Evolutionary conservation across 2,888 invertebrate species (phyloP).

Genomic region (Stenodera caucasica): DNA sequence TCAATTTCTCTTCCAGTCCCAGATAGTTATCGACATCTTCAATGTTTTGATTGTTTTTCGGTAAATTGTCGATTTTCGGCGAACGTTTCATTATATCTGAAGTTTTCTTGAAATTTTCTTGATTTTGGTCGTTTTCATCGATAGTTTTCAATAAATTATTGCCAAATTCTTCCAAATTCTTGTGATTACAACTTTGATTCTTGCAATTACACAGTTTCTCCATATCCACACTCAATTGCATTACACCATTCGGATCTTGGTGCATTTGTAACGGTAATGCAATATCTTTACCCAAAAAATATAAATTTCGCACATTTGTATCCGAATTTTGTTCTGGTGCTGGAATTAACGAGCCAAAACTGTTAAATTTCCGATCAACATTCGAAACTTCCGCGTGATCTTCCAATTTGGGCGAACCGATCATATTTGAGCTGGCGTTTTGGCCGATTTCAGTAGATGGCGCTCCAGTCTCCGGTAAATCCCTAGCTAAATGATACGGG

Average conservation of each 20-base stretch:
- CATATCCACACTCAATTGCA: constrained; percentile 51
- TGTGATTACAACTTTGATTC: constrained; percentile 37
- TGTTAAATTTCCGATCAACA: background rate
- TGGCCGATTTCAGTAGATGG: background rate
- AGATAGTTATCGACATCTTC: constrained; percentile 27
- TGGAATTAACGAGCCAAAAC: constrained; percentile 21
- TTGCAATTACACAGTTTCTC: constrained; percentile 50
- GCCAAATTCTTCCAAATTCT: constrained; percentile 1
- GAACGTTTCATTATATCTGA: constrained; percentile 17
- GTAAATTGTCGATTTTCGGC: constrained; percentile 11
- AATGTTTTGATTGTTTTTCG: constrained; percentile 26
- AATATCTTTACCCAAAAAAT: constrained; percentile 50
- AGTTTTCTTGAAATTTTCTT: background rate
- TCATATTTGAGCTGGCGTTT: background rate
- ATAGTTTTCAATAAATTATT: background rate
- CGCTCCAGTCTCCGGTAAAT: background rate
- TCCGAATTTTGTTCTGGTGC: background rate
- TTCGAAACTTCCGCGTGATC: constrained; percentile 6
- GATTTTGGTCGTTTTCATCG: background rate
- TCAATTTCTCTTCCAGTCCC: constrained; percentile 34
- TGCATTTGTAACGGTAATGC: constrained; percentile 51
- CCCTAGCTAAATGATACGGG: background rate
- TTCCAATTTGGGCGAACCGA: background rate
- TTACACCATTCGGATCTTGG: constrained; percentile 45
- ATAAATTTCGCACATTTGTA: constrained; percentile 30